Evolutionary conservation across 2,113 vertebrate species (phyloP).

Genomic region (Eurystomus gularis): DNA sequence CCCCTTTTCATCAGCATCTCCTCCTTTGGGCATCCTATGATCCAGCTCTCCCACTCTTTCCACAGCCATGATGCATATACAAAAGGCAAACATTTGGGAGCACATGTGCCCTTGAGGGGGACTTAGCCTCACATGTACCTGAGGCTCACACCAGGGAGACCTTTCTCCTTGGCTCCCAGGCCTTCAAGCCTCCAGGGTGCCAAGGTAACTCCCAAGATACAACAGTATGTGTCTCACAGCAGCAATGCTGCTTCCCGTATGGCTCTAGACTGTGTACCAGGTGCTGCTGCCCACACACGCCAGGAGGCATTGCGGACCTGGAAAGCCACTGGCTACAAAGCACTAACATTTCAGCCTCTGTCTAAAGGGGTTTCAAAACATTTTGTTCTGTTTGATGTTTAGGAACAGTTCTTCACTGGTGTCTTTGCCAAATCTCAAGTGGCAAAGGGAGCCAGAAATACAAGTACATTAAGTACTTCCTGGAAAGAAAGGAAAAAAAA

Average conservation of each 20-base stretch:
- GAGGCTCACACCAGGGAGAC: background rate
- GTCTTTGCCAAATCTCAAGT: slow-evolving; percentile 21
- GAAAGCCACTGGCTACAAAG: background rate
- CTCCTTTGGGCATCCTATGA: background rate
- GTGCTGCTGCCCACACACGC: background rate
- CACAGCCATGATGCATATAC: rapidly evolving
- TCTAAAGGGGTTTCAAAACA: background rate
- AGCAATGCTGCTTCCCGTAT: rapidly evolving
- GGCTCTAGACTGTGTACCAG: rapidly evolving
- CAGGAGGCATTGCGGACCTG: background rate
- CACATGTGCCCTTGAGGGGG: rapidly evolving
- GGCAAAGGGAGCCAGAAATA: slow-evolving; percentile 32
- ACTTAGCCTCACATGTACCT: background rate
- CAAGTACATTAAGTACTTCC: slow-evolving; percentile 21
- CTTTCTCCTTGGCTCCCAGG: background rate
- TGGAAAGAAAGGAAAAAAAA: background rate
- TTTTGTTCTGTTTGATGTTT: background rate
- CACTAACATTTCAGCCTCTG: rapidly evolving
- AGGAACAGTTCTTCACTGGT: background rate
- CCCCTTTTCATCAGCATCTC: background rate
- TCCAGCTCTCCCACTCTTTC: background rate
- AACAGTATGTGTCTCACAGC: background rate
- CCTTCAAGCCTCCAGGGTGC: background rate
- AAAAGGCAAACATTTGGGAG: background rate
- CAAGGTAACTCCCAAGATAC: background rate